Evolutionary conservation across 1,140 invertebrate genomes (phyloP).

Genomic region (Drosophila nannoptera): DNA sequence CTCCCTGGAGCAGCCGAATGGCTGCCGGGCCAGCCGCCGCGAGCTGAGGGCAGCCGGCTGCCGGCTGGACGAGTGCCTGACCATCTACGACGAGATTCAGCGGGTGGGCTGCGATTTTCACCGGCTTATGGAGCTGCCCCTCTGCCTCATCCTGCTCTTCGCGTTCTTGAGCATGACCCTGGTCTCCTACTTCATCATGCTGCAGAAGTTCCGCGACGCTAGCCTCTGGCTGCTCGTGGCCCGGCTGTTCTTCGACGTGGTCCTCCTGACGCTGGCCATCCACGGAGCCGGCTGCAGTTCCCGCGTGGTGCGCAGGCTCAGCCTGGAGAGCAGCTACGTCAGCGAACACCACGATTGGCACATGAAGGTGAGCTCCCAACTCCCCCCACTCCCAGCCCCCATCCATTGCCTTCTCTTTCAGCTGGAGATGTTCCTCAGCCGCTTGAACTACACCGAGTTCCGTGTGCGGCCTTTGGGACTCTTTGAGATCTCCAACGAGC

Average conservation of each 20-base stretch:
- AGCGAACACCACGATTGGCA: constrained; percentile 54
- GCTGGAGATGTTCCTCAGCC: constrained; percentile 64
- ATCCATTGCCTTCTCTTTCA: constrained; percentile 14
- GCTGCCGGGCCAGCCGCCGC: constrained; percentile 17
- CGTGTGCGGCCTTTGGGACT: constrained; percentile 54
- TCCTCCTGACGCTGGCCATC: constrained; percentile 54
- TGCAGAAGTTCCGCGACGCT: constrained; percentile 2
- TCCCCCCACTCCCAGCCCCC: not conserved
- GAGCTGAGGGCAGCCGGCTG: constrained; percentile 30
- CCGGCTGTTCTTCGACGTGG: constrained; percentile 52
- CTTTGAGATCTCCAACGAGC: constrained; percentile 62
- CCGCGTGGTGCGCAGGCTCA: constrained; percentile 28
- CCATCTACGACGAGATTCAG: constrained; percentile 58
- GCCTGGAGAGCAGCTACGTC: constrained; percentile 54
- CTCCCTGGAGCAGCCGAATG: constrained; percentile 35
- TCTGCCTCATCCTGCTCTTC: constrained; percentile 28
- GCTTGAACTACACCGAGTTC: constrained; percentile 53
- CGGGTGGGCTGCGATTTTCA: constrained; percentile 45
- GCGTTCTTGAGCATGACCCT: constrained; percentile 45
- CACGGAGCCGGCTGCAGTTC: constrained; percentile 58
- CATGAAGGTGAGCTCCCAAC: constrained; percentile 30
- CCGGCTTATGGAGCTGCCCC: constrained; percentile 47
- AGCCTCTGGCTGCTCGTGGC: constrained; percentile 47
- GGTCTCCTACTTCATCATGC: constrained; percentile 49
- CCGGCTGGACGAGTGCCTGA: constrained; percentile 55